phyloP scores from a whole-genome alignment of 2,113 vertebrate genomes.

The Leucosticte australis region DNA sequence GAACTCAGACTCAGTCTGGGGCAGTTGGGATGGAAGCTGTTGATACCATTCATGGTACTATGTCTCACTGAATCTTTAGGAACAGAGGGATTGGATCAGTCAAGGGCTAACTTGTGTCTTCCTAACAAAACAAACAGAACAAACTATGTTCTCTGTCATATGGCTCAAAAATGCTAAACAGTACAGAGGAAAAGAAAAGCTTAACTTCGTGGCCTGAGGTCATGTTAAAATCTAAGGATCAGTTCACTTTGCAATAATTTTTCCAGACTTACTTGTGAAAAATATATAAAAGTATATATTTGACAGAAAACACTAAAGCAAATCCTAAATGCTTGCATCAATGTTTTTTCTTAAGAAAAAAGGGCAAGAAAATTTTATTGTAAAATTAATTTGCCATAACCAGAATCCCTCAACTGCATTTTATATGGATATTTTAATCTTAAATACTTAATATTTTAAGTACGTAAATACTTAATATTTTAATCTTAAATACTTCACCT shows the following conservation, averaged over 20 bases:
- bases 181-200: neutral
- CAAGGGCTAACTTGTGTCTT: neutral
- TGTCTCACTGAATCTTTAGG: neutral
- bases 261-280: neutral
- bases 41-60: rapidly evolving
- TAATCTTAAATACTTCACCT: neutral
- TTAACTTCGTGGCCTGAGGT: neutral
- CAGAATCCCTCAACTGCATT: neutral
- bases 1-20: neutral
- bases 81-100: rapidly evolving
- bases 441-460: neutral
- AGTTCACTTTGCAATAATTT: neutral
- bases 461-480: no score
- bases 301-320: neutral
- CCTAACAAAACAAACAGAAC: neutral
- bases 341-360: neutral
- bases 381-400: neutral
- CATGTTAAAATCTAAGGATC: neutral
- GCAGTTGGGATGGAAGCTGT: neutral
- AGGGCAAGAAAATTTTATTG: neutral
- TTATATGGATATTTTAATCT: neutral
- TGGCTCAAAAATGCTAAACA: neutral
- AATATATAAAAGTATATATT: neutral
- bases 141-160: neutral
- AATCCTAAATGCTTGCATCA: neutral